A percentile compares a stretch with the other conserved stretches of the same genome.
Conservation (phyloP, 1,140 invertebrate species). For the Camponotus floridanus region DNA sequence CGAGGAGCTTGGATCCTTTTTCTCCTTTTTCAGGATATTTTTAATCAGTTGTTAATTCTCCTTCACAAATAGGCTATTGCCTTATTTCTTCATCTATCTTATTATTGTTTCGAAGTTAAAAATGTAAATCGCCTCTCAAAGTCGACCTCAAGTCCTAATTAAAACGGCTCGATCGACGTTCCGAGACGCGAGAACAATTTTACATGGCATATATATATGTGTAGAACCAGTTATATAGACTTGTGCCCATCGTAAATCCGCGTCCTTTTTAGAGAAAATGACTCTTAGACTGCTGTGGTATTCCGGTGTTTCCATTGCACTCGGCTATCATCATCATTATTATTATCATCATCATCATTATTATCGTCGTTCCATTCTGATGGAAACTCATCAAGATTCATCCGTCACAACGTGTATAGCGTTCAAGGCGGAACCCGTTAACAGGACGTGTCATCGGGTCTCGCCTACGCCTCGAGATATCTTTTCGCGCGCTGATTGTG, state of each 20-base stretch:
- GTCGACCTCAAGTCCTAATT: constrained; percentile 55
- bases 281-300: neutral
- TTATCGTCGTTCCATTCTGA: constrained; percentile 25
- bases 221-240: constrained; percentile 58
- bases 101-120: neutral
- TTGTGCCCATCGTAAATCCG: neutral
- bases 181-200: constrained; percentile 41
- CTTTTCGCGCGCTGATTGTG: constrained; percentile 14
- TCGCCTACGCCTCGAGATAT: constrained; percentile 41
- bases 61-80: neutral
- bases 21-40: neutral
- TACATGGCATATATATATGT: constrained; percentile 24
- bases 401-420: constrained; percentile 22
- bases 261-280: constrained; percentile 40
- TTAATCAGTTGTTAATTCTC: neutral
- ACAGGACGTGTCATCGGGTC: constrained; percentile 57
- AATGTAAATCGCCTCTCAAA: neutral
- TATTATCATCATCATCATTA: constrained; percentile 38
- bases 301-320: constrained; percentile 26
- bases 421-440: constrained; percentile 52
- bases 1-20: neutral
- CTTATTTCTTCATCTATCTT: neutral
- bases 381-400: constrained; percentile 46
- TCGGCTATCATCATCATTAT: constrained; percentile 28
- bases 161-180: constrained; percentile 34